phyloP scores from a whole-genome alignment of 2,113 vertebrate genomes.

The Tautogolabrus adspersus region DNA sequence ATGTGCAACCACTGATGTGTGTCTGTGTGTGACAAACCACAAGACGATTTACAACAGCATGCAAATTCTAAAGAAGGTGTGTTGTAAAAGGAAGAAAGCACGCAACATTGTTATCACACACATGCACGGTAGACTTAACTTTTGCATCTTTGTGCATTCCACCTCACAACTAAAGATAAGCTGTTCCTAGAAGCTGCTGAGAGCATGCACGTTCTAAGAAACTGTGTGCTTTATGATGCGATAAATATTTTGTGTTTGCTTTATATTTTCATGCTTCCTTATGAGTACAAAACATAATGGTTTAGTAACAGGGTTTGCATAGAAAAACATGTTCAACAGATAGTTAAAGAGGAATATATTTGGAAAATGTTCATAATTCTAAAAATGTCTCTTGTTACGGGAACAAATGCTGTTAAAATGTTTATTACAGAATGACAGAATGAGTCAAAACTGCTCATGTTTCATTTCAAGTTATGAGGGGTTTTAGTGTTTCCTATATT shows the following conservation, averaged over 20 bases:
- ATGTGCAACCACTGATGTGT: neutral
- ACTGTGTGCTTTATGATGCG: neutral
- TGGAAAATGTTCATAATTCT: neutral
- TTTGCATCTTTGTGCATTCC: conserved; percentile 11
- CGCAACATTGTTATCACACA: neutral
- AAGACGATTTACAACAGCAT: neutral
- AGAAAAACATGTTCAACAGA: neutral
- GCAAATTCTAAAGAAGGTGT: conserved; percentile 19
- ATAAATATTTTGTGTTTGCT: neutral
- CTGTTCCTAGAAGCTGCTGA: conserved; percentile 22
- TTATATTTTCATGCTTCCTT: neutral
- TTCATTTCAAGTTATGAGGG: neutral
- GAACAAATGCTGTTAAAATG: conserved; percentile 16
- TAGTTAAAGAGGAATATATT: neutral
- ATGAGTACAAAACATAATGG: neutral
- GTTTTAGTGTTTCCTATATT: conserved; percentile 60
- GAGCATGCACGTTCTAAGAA: conserved; percentile 32
- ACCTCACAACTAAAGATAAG: conserved; percentile 44
- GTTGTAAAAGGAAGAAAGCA: conserved; percentile 40
- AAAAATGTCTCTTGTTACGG: neutral
- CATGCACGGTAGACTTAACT: neutral
- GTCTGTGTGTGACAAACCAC: conserved; percentile 29
- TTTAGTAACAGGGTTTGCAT: neutral
- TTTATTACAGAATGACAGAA: conserved; percentile 6
- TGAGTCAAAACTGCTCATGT: conserved; percentile 32